Evolutionary conservation across 2,113 vertebrate genomes (phyloP), one percentile per base, ranked within the genome.

Genomic region (Larimichthys polyactis): DNA sequence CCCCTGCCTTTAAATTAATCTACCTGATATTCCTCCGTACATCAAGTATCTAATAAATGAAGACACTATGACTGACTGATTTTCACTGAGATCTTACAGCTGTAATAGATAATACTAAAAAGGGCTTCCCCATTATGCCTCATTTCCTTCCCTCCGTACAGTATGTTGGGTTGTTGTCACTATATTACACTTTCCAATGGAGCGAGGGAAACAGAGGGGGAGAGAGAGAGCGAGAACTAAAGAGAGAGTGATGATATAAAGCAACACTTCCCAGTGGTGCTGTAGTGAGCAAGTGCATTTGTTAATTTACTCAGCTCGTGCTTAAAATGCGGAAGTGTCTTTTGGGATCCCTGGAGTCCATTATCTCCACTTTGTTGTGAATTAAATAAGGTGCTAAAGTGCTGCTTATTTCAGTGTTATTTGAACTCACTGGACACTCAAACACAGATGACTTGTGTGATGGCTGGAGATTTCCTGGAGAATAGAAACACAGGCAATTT

Each of bases 351-450:
- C 94, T 64, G 68, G 94, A 94, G 95, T 95, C 94, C 95, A 95
- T 95, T 95, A 95, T 94, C 92, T 92, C 91, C 91, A 94, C 94
- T 96, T 95, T 95, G 94, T 95, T 95, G 93, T 95, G 94, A 96
- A 96, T 95, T 95, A 95, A 95, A 95, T 95, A 95, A 95, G 95
- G 90, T 78, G 92, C 94, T 94, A 93, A 94, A 95, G 95, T 94
- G 92, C 94, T 93, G 93, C 93, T 95, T 94, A 94, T 94, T 94
- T 92, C 89, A 91, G 63, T 91, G 92, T 94, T 93, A 95, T 95
- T 94, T 95, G 92, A 95, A 95, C 91, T 95, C 90, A 90, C 91
- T 94, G 94, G 92, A 94, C 93, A 91, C 92, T 93, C 85, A 88
- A 90, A 87, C 72, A 76, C 67, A 84, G 84, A 94, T 89, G 92